These are phyloP conservation scores for Falcunculus frontatus DNA, from an alignment of 2,113 vertebrate genomes.

Conservation along the genomic window DNA sequence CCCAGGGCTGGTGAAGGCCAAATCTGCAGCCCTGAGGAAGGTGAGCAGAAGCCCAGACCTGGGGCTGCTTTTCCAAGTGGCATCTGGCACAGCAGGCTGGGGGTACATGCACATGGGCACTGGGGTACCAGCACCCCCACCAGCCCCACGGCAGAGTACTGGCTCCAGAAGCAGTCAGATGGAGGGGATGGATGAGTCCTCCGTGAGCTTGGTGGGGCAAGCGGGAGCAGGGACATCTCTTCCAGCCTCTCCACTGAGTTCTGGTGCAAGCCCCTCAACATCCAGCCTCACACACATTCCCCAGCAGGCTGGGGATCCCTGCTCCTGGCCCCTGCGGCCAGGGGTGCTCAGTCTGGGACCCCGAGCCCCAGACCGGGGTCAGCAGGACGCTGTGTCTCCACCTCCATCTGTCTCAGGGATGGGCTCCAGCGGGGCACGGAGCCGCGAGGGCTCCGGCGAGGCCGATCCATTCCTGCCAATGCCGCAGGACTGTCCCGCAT, in stretches of 20 bases:
- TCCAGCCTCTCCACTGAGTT: not conserved
- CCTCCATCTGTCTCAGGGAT: slow-evolving; percentile 74
- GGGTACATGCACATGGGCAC: not conserved
- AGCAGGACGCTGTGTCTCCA: slow-evolving; percentile 70
- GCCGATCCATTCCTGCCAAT: slow-evolving; percentile 81
- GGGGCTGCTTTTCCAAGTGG: not conserved
- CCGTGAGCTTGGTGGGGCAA: fast-evolving
- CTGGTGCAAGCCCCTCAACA: not conserved
- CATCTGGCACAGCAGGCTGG: not conserved
- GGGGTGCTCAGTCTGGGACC: not conserved
- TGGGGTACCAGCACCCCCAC: not conserved
- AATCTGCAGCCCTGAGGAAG: not conserved
- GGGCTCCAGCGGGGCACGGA: slow-evolving; percentile 60
- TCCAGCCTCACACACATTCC: not conserved
- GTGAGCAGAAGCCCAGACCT: not conserved
- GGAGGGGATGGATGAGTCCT: not conserved
- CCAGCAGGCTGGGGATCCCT: not conserved
- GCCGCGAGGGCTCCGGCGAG: slow-evolving; percentile 59
- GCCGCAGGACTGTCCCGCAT: slow-evolving; percentile 86
- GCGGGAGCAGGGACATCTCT: not conserved
- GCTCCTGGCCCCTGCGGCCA: fast-evolving
- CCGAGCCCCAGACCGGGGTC: slow-evolving; percentile 34
- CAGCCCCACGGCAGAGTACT: fast-evolving
- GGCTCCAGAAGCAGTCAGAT: not conserved
- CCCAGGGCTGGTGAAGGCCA: not conserved